phyloP scores from a whole-genome alignment of 1,140 invertebrate species.

The Calycopis cecrops region DNA sequence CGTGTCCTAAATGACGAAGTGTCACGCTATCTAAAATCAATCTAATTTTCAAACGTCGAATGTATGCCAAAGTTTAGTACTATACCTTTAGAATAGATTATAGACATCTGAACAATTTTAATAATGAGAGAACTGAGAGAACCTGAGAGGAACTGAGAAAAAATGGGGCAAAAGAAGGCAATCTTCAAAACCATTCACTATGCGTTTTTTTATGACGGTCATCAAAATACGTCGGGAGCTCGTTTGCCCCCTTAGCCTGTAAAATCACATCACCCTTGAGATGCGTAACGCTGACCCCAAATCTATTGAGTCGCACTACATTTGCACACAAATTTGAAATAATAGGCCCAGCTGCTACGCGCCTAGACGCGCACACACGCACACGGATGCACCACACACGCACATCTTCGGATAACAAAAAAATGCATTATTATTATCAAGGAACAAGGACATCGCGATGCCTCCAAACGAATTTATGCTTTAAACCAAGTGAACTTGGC shows the following conservation, averaged over 20 bases:
- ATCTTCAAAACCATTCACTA: no score
- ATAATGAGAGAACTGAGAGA: no score
- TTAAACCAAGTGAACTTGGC: slow-evolving; percentile 17
- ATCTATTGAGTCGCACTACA: slow-evolving; percentile 23
- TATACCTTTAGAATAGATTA: no score
- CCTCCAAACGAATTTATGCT: slow-evolving; percentile 5
- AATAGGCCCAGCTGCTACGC: slow-evolving; percentile 69
- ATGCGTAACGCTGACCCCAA: slow-evolving; percentile 26
- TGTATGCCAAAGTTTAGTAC: not conserved
- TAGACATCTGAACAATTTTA: no score
- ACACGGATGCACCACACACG: slow-evolving; percentile 62
- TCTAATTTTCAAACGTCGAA: not conserved
- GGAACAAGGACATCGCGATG: slow-evolving; percentile 41
- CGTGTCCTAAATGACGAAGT: slow-evolving; percentile 17
- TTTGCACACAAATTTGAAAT: slow-evolving; percentile 39
- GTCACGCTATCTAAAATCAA: slow-evolving; percentile 40
- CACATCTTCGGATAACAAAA: slow-evolving; percentile 64
- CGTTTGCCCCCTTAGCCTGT: no score
- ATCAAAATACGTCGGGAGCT: no score
- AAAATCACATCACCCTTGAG: no score
- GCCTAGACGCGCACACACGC: slow-evolving; percentile 56
- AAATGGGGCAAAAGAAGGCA: no score
- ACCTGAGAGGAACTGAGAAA: no score
- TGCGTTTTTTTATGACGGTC: no score
- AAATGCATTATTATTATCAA: slow-evolving; percentile 72